phyloP scores from a whole-genome alignment of 2,797 vertebrate species.

The Tadarida brasiliensis region DNA sequence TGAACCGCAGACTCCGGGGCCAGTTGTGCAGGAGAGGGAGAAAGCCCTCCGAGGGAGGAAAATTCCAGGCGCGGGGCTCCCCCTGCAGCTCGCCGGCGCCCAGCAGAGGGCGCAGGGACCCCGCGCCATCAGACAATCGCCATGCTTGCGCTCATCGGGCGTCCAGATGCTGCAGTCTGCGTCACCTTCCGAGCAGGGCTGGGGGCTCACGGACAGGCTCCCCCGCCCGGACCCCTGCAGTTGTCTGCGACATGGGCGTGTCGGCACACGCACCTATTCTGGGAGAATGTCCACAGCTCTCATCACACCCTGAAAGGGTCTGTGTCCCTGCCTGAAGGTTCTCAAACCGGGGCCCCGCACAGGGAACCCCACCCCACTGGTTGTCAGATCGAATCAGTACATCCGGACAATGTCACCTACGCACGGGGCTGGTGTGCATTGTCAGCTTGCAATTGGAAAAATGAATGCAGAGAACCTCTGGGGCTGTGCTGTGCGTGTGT shows the following conservation, averaged over 20 bases:
- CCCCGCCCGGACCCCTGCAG: background rate
- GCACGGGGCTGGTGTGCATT: rapidly evolving
- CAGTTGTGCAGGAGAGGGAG: background rate
- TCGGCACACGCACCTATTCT: rapidly evolving
- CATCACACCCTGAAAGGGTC: background rate
- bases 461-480: background rate
- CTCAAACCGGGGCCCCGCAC: background rate
- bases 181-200: background rate
- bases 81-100: conserved; percentile 47
- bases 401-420: rapidly evolving
- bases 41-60: conserved; percentile 44
- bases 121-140: conserved; percentile 59
- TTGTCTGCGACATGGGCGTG: rapidly evolving
- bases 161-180: background rate
- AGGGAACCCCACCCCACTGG: no score
- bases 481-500: rapidly evolving
- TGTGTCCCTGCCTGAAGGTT: background rate
- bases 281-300: rapidly evolving
- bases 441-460: background rate
- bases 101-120: conserved; percentile 76
- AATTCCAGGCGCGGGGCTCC: conserved; percentile 33
- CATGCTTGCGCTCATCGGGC: background rate
- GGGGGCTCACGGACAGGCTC: rapidly evolving
- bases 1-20: background rate
- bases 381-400: rapidly evolving